A percentile compares a stretch with the other conserved stretches of the same genome.
Conservation (phyloP, 1,140 invertebrate genomes). For the Drosophila sulfurigaster region DNA sequence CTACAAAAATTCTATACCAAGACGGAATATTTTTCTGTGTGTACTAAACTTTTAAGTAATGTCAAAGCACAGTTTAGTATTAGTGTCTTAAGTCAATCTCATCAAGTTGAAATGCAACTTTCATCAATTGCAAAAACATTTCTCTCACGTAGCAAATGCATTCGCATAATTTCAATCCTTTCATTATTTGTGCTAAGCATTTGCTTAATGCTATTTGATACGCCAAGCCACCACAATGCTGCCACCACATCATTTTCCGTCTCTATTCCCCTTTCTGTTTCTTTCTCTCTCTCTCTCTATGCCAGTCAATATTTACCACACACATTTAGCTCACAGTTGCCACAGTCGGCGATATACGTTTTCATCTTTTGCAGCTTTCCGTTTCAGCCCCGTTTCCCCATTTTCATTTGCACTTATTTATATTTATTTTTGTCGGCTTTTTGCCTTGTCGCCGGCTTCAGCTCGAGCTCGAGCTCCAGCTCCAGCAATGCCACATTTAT, state of each 20-base stretch:
- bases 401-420: conserved; percentile 73
- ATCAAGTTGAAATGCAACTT: conserved; percentile 12
- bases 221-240: neutral
- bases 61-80: too few relatives aligned
- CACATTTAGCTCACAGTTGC: conserved; percentile 62
- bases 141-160: conserved; percentile 10
- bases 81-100: neutral
- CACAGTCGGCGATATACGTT: conserved; percentile 48
- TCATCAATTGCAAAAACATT: conserved; percentile 2
- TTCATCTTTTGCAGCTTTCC: conserved; percentile 37
- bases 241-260: neutral
- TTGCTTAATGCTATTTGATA: conserved; percentile 67
- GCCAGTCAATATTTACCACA: conserved; percentile 70
- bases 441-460: conserved; percentile 9
- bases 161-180: conserved; percentile 14
- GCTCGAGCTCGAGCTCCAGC: neutral
- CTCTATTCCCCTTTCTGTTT: too few relatives aligned
- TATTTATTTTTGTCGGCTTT: conserved; percentile 63
- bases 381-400: conserved; percentile 55
- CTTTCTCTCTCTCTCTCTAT: neutral
- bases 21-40: too few relatives aligned
- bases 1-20: too few relatives aligned
- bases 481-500: conserved; percentile 38
- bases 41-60: neutral
- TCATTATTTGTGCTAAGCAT: conserved; percentile 42